Evolutionary conservation across 2,797 vertebrate species (phyloP), one percentile per base, ranked within the genome.

Genomic region (Amblyopsis hoosieri): DNA sequence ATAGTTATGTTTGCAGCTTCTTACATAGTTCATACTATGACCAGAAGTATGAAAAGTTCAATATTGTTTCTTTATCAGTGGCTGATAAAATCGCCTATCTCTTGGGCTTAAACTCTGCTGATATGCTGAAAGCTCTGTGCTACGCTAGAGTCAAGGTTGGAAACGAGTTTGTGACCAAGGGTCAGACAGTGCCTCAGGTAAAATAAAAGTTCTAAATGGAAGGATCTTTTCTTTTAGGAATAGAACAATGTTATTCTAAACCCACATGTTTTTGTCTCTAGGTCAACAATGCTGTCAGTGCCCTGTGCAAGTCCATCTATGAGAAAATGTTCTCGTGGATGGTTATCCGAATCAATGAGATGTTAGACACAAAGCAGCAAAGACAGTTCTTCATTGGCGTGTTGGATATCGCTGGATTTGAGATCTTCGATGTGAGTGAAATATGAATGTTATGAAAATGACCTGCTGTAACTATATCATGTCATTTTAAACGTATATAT

Each of bases 271-370:
- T 17, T 17, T 17, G 17, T 17, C 17, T 17, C 17, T 17, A 17
- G 17, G 17, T 17, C 17, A 17, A 17, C 17, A 17, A 17, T 17
- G 1, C 17, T 17, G 17, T 97, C 0, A 89, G 93, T 23, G 95
- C 96, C 1, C 83, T 97, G 46, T 90, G 89, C 58, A 97, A 96
- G 58, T 91, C 95, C 0, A 78, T 96, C 69, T 97, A 95, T 63
- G 96, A 97, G 75, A 96, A 89, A 77, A 96, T 97, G 94, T 97
- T 97, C 90, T 78, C 96, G 87, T 97, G 96, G 96, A 97, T 97
- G 96, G 96, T 97, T 66, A 4, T 95, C 63, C 94, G 94, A 4
- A 97, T 97, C 87, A 97, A 98, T 53, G 93, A 96, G 64, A 94
- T 95, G 86, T 81, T 97, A 89, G 96, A 97, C 76, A 98, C 96